These are phyloP conservation scores for Chlorodrepanis virens DNA, from an alignment of 2,113 vertebrate species.

Conservation along the genomic window DNA sequence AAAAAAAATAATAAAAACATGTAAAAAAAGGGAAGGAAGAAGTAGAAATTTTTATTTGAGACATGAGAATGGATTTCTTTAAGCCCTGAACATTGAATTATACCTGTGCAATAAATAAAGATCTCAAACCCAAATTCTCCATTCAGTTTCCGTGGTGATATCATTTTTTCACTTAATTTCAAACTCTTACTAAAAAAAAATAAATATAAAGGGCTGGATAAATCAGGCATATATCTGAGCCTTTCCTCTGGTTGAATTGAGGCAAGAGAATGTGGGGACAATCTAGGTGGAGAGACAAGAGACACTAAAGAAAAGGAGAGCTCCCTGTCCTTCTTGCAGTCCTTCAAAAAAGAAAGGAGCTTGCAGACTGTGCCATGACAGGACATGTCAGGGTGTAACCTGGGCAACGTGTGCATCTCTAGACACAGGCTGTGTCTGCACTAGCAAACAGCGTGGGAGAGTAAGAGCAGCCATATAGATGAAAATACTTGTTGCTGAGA, in stretches of 20 bases:
- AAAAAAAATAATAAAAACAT: background rate
- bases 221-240: background rate
- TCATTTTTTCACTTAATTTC: background rate
- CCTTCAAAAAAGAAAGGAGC: background rate
- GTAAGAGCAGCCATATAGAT: accelerated
- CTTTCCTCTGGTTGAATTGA: background rate
- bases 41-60: background rate
- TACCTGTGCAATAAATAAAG: background rate
- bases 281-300: background rate
- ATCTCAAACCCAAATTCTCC: background rate
- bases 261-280: background rate
- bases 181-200: background rate
- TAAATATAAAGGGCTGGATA: background rate
- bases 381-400: background rate
- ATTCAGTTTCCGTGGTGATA: background rate
- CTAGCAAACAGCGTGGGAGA: background rate
- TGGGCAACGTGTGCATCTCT: background rate
- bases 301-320: background rate
- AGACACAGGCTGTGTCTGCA: background rate
- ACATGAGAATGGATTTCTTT: background rate
- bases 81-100: background rate
- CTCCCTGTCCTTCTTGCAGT: background rate
- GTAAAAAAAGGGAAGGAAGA: background rate
- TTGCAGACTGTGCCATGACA: background rate
- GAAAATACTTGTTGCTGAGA: background rate